A percentile compares a stretch with the other conserved stretches of the same genome.
These are phyloP conservation scores for Peromyscus attwateri DNA, from an alignment of 2,797 vertebrate genomes.

Conservation along the genomic window DNA sequence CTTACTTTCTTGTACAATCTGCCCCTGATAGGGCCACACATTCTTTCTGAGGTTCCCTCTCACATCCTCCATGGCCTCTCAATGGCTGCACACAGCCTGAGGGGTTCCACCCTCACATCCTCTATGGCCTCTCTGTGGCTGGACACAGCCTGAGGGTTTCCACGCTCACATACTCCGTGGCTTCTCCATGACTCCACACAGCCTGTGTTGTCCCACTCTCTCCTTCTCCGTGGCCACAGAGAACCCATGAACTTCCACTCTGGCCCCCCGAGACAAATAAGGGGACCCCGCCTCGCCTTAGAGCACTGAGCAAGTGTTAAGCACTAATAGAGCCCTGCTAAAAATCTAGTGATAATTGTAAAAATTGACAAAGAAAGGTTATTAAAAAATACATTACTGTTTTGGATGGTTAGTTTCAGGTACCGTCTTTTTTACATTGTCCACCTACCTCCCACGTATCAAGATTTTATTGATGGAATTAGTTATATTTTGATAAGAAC, in stretches of 20 bases:
- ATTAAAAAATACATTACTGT: constrained; percentile 15
- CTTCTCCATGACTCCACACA: not conserved
- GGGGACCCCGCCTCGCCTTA: not conserved
- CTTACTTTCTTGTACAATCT: not conserved
- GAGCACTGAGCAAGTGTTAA: not conserved
- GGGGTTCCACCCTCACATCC: not conserved
- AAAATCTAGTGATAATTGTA: not conserved
- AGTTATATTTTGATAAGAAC: not conserved
- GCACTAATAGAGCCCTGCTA: not conserved
- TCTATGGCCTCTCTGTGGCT: not conserved
- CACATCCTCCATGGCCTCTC: not conserved
- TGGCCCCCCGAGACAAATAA: not conserved
- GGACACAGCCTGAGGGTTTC: not conserved
- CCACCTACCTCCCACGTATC: not conserved
- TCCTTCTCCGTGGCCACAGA: not conserved
- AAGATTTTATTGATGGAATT: constrained; percentile 7
- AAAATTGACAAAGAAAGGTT: not conserved
- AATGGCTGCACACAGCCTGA: too few relatives aligned
- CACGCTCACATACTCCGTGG: not conserved
- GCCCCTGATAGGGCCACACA: not conserved
- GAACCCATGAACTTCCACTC: not conserved
- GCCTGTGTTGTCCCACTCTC: not conserved
- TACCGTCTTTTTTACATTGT: not conserved
- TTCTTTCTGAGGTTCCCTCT: not conserved
- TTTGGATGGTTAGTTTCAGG: constrained; percentile 10